These are phyloP conservation scores for Eriosoma lanigerum DNA, from an alignment of 1,140 invertebrate species.

Conservation along the genomic window DNA sequence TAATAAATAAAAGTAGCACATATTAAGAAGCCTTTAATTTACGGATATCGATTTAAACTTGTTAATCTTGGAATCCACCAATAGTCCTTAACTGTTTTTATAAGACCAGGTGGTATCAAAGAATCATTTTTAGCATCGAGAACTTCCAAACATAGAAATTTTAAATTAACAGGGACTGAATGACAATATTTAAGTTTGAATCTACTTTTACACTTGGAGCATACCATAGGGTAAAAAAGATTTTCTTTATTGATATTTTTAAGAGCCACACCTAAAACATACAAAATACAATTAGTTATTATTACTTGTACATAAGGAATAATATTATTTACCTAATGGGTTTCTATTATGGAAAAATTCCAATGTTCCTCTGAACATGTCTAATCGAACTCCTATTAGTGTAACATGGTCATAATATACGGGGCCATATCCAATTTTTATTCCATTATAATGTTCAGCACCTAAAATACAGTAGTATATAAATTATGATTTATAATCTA, in stretches of 20 bases:
- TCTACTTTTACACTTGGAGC: constrained; percentile 69
- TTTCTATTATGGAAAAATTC: constrained; percentile 76
- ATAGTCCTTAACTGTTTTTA: constrained; percentile 52
- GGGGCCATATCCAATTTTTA: constrained; percentile 60
- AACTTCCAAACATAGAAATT: constrained; percentile 53
- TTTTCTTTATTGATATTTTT: constrained; percentile 64
- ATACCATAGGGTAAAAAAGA: constrained; percentile 72
- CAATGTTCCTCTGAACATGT: constrained; percentile 78
- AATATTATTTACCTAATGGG: constrained; percentile 66
- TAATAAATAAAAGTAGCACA: too few species aligned
- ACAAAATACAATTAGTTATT: background rate
- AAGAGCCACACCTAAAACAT: constrained; percentile 70
- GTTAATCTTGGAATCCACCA: constrained; percentile 54
- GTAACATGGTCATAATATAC: constrained; percentile 65
- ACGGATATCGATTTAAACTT: too few species aligned
- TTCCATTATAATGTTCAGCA: constrained; percentile 66
- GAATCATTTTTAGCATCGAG: constrained; percentile 46
- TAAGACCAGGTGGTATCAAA: constrained; percentile 53
- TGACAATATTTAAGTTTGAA: constrained; percentile 60
- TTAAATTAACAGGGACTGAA: constrained; percentile 54
- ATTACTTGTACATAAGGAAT: background rate
- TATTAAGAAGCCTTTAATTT: too few species aligned
- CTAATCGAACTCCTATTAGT: constrained; percentile 72
- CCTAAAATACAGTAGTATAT: constrained; percentile 55
- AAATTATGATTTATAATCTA: too few species aligned